Evolutionary conservation across 2,888 invertebrate genomes (phyloP), one percentile per base, ranked within the genome.

Genomic region (Lasioglossum marginatum): DNA sequence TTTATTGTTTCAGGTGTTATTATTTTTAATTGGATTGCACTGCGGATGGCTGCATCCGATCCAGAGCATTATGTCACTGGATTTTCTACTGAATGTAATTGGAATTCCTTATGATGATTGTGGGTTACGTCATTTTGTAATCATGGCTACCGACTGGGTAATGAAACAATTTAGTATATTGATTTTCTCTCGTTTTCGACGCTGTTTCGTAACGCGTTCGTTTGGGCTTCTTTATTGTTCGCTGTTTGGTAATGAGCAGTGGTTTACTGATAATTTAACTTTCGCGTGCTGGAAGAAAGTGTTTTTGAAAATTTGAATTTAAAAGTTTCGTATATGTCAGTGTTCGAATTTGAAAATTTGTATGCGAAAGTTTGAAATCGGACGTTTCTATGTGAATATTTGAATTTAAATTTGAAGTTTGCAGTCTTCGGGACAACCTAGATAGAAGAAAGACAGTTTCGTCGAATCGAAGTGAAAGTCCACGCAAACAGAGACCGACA

Each of bases 401-500:
- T 16, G 16, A 16, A 63, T 31, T 60, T 27, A n/a, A 60, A 31
- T 31, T 16, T 31, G 52, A 16, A 6, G 0, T 63, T 63, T 31
- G 63, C 27, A 63, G 16, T 31, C 27, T 16, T 31, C 16, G 16
- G 31, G 5, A 1, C 5, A 6, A 6, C 14, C 2, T 31, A 0
- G 40, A 12, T n/a, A 23, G 19, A 12, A 4, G 31, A 14, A 43
- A n/a, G 5, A n/a, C n/a, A 60, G 16, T 16, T 75, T 37, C 19
- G 37, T 31, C 14, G 19, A 60, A 72, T 43, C 31, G 31, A 48
- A 74, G 66, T 48, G 74, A 68, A 75, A 68, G 66, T 72, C 16
- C 43, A 43, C 63, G 12, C 16, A 27, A 27, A n/a, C 60, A 6
- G 27, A 31, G 71, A 45, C 40, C 43, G 66, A 34, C 66, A 10